Evolutionary conservation across 2,888 invertebrate genomes (phyloP), one percentile per base, ranked within the genome.

Genomic region (Leptodirus hochenwartii): DNA sequence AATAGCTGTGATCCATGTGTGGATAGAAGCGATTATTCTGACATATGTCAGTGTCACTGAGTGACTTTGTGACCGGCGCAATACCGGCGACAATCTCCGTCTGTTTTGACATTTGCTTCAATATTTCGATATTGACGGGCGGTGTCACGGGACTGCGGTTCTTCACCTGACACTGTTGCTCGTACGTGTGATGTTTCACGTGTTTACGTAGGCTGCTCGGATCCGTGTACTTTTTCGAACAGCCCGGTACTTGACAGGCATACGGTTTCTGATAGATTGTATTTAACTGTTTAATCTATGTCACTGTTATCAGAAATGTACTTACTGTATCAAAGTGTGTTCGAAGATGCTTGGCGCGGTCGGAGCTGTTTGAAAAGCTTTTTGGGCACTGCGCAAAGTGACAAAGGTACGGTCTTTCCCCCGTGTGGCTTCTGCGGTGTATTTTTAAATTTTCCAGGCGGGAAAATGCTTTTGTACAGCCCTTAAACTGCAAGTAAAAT

Each of bases 341-440:
- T 43, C 96, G 63, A 60, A 96, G 95, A 59, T 98, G 98, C 56
- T 98, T 98, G 5, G 96, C 96, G 29, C 96, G 63, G 53, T 98
- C 98, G 1, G 93, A 95, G 37, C 95, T 95, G 57, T 98, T 98
- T 47, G 91, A 93, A 61, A 98, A 98, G 2, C 95, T 90, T 55
- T 98, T 96, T 26, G 75, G 62, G 54, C 96, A 98, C 30, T 82
- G 81, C 1, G 78, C 71, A 41, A 85, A 87, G 41, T 91, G 90
- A 47, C 96, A 98, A 33, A 81, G 69, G 49, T 96, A 96, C 0
- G 96, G 96, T 24, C 93, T 66, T 54, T 96, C 96, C 0, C 96
- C 96, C 0, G 91, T 93, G 53, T 93, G 91, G 2, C 88, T 88
- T 17, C 91, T 60, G 37, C 91, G 78, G 58, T 98, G 98, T 43